Evolutionary conservation across 2,797 vertebrate genomes (phyloP).

Genomic region (Diplodus sargus): DNA sequence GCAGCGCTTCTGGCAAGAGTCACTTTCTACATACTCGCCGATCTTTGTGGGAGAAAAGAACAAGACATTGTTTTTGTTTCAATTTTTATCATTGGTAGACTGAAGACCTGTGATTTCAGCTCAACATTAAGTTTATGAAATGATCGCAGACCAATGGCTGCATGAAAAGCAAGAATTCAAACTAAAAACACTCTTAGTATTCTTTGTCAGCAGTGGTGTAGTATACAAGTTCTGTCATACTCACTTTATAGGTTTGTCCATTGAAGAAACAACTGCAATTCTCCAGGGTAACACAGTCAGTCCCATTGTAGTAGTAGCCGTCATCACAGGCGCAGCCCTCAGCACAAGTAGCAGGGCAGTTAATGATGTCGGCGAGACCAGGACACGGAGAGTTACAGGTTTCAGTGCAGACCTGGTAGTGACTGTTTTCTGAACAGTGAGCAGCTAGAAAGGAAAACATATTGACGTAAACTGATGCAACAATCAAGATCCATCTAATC

Average conservation of each 20-base stretch:
- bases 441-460: conserved; percentile 65
- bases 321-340: conserved; percentile 84
- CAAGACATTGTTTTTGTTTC: too few species aligned
- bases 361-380: conserved; percentile 54
- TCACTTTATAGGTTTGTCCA: conserved; percentile 72
- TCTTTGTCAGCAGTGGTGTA: not conserved
- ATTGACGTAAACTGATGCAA: not conserved
- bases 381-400: conserved; percentile 78
- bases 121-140: not conserved
- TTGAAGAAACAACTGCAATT: conserved; percentile 81
- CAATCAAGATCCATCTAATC: not conserved
- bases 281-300: conserved; percentile 74
- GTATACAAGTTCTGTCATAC: not conserved
- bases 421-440: conserved; percentile 79
- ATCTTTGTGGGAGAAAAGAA: conserved; percentile 23
- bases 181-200: not conserved
- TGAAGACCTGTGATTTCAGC: too few species aligned
- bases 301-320: conserved; percentile 77
- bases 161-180: too few species aligned
- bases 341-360: conserved; percentile 69
- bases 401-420: conserved; percentile 80
- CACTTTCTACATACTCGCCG: conserved; percentile 42
- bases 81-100: too few species aligned
- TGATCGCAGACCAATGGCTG: not conserved
- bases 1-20: conserved; percentile 67